Evolutionary conservation across 2,113 vertebrate genomes (phyloP).

Genomic region (Uropsilus gracilis): DNA sequence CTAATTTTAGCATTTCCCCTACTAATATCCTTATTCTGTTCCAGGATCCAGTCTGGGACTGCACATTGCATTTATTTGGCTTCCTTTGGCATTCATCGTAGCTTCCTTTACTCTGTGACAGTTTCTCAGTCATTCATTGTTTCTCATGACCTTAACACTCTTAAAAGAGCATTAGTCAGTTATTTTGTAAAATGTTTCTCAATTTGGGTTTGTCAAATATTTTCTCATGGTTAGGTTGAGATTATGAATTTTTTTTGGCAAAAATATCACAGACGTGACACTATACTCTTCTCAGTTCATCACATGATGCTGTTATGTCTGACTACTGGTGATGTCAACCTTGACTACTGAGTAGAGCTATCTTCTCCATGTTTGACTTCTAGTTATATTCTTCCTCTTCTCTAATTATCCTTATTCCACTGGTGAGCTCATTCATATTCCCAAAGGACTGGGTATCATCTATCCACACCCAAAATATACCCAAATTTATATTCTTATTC

Average conservation of each 20-base stretch:
- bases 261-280: background rate
- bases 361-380: background rate
- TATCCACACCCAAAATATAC: background rate
- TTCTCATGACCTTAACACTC: constrained; percentile 1
- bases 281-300: background rate
- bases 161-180: background rate
- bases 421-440: constrained; percentile 2
- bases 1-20: constrained; percentile 15
- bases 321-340: background rate
- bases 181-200: constrained; percentile 6
- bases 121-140: background rate
- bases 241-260: background rate
- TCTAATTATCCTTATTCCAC: background rate
- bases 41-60: background rate
- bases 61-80: background rate
- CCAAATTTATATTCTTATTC: background rate
- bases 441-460: background rate
- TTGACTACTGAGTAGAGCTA: background rate
- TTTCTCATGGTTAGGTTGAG: constrained; percentile 8
- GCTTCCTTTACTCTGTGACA: background rate
- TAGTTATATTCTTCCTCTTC: background rate
- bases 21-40: background rate
- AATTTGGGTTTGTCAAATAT: background rate
- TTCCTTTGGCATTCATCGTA: too few species aligned
- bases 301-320: background rate